Evolutionary conservation across 2,113 vertebrate genomes (phyloP).

Genomic region (Hippocampus comes): DNA sequence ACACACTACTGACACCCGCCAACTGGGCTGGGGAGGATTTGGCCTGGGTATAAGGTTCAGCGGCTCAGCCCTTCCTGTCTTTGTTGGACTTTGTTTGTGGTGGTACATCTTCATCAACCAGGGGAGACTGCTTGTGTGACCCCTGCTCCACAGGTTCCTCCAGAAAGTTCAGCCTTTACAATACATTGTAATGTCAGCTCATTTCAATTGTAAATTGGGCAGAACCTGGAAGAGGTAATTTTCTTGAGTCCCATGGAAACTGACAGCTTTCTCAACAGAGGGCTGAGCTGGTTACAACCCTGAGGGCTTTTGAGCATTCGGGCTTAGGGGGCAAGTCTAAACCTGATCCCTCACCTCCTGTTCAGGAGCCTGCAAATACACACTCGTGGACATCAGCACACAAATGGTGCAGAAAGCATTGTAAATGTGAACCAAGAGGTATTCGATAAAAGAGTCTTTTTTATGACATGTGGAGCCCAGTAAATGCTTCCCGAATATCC

Average conservation of each 20-base stretch:
- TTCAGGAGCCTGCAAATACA: slow-evolving; percentile 26
- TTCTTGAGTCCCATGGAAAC: slow-evolving; percentile 44
- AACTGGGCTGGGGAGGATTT: slow-evolving; percentile 26
- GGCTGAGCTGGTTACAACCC: slow-evolving; percentile 33
- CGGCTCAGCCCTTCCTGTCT: slow-evolving; percentile 66
- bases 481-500: slow-evolving; percentile 4
- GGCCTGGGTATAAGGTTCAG: slow-evolving; percentile 40
- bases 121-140: slow-evolving; percentile 26
- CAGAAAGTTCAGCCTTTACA: slow-evolving; percentile 20
- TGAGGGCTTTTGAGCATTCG: slow-evolving; percentile 40
- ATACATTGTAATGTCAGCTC: slow-evolving; percentile 6
- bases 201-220: slow-evolving; percentile 47
- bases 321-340: slow-evolving; percentile 44
- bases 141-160: slow-evolving; percentile 45
- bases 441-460: neutral
- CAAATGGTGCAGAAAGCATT: neutral
- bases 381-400: slow-evolving; percentile 13
- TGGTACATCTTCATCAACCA: slow-evolving; percentile 37
- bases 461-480: neutral
- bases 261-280: slow-evolving; percentile 30
- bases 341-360: slow-evolving; percentile 37
- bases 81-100: slow-evolving; percentile 65
- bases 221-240: slow-evolving; percentile 11
- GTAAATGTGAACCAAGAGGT: neutral
- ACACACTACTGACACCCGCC: slow-evolving; percentile 16